A percentile compares a stretch with the other conserved stretches of the same genome.
These are phyloP conservation scores for Temnopleurus reevesii DNA, from an alignment of 53 echinoderm and acorn worm species.

Conservation along the genomic window DNA sequence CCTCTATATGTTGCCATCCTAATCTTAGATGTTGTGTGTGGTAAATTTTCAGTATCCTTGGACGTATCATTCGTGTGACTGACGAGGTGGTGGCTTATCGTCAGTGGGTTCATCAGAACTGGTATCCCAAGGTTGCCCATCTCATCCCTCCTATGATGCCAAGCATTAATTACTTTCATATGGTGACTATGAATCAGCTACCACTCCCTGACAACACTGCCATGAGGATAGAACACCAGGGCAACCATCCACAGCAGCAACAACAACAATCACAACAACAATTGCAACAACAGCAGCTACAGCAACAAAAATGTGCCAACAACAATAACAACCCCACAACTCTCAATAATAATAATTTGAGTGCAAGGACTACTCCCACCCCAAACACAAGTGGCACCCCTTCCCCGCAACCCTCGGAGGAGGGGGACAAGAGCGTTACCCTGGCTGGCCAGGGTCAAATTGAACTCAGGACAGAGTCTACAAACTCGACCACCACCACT, in stretches of 20 bases:
- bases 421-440: slow-evolving; percentile 28
- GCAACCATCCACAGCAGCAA: neutral
- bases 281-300: neutral
- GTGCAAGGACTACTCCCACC: slow-evolving; percentile 52
- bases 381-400: slow-evolving; percentile 12
- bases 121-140: slow-evolving; percentile 79
- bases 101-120: slow-evolving; percentile 82
- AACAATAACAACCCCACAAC: slow-evolving; percentile 43
- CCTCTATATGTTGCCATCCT: too few relatives aligned
- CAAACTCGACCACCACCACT: slow-evolving; percentile 18
- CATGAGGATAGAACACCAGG: slow-evolving; percentile 69
- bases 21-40: neutral
- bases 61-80: slow-evolving; percentile 93
- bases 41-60: slow-evolving; percentile 73
- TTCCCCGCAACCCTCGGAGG: neutral
- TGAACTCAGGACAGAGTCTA: slow-evolving; percentile 40
- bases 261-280: neutral
- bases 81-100: slow-evolving; percentile 94
- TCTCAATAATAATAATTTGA: slow-evolving; percentile 26
- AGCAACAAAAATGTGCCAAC: slow-evolving; percentile 44
- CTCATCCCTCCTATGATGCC: slow-evolving; percentile 30
- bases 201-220: slow-evolving; percentile 75
- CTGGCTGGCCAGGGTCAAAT: slow-evolving; percentile 51
- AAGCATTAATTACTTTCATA: slow-evolving; percentile 43
- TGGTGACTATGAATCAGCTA: slow-evolving; percentile 41